Evolutionary conservation across 2,113 vertebrate species (phyloP).

Genomic region (Ginglymostoma cirratum): DNA sequence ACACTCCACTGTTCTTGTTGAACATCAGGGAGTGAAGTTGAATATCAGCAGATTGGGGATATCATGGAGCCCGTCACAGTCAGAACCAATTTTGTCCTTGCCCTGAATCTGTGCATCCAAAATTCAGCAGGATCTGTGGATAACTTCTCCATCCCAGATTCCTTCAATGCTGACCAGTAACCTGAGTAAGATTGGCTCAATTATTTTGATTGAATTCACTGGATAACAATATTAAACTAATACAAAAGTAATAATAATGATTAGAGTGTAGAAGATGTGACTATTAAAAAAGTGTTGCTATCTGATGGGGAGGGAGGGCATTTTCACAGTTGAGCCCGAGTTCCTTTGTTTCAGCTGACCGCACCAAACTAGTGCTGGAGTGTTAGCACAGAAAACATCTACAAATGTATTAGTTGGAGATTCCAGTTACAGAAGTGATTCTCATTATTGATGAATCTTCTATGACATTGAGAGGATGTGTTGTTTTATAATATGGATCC

Average conservation of each 20-base stretch:
- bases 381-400: neutral
- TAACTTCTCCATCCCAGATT: neutral
- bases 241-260: neutral
- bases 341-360: neutral
- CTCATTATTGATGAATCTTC: neutral
- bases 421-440: neutral
- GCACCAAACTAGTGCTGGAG: neutral
- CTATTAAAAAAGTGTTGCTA: neutral
- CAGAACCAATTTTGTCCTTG: neutral
- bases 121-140: neutral
- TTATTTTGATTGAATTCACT: neutral
- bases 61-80: neutral
- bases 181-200: neutral
- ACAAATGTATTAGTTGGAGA: neutral
- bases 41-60: neutral
- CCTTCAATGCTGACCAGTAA: neutral
- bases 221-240: neutral
- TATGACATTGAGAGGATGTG: neutral
- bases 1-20: neutral
- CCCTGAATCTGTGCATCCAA: neutral
- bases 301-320: neutral
- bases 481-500: neutral
- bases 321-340: too few relatives aligned
- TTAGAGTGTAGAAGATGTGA: neutral
- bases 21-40: neutral